Evolutionary conservation across 2,113 vertebrate genomes (phyloP).

Genomic region (Todiramphus saurophagus): DNA sequence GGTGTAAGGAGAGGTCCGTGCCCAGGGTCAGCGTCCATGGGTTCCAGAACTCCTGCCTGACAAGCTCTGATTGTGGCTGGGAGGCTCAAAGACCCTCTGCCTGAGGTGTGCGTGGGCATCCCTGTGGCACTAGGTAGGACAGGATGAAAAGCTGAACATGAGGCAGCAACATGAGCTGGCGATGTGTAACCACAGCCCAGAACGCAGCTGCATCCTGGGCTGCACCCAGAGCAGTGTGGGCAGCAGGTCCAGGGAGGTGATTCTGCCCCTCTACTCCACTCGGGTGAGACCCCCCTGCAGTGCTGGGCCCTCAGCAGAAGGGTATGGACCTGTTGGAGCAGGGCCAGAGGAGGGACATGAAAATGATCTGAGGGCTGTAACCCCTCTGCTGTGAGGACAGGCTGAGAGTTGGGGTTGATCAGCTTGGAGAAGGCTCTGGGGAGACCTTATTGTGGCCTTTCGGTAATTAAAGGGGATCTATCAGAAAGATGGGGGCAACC

Average conservation of each 20-base stretch:
- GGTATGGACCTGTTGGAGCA: not conserved
- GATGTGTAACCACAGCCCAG: not conserved
- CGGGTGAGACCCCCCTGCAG: not conserved
- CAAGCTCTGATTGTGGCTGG: not conserved
- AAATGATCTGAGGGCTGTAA: too few species aligned
- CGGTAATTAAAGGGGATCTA: too few species aligned
- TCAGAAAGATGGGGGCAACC: not conserved
- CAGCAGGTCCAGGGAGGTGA: not conserved
- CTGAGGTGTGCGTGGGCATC: rapidly evolving
- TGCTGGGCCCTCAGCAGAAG: not conserved
- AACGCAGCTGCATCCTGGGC: not conserved
- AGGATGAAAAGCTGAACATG: not conserved
- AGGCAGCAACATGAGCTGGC: too few species aligned
- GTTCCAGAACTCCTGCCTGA: rapidly evolving
- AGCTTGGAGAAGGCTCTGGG: not conserved
- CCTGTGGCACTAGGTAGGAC: not conserved
- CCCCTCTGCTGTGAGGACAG: not conserved
- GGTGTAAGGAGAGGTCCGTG: not conserved
- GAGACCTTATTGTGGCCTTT: not conserved
- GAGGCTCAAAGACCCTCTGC: not conserved
- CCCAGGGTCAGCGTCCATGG: rapidly evolving
- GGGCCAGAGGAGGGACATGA: not conserved
- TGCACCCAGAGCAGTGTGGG: not conserved
- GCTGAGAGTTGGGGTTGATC: not conserved
- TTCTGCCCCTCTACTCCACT: not conserved